Evolutionary conservation across 2,113 vertebrate species (phyloP).

Genomic region (Ctenodactylus gundi): DNA sequence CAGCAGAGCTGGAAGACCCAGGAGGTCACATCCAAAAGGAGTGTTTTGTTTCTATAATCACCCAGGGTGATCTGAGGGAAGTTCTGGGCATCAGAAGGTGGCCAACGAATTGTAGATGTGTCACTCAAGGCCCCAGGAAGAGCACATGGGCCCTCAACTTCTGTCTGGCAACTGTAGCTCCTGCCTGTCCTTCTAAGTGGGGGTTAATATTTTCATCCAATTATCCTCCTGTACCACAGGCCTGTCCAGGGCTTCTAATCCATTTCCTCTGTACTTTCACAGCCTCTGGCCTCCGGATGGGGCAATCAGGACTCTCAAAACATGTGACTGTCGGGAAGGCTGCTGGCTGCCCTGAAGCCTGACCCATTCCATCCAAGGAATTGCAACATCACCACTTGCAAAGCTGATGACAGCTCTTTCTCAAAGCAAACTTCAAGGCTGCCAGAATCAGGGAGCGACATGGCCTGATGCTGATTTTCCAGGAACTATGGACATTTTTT

Average conservation of each 20-base stretch:
- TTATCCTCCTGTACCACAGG: conserved; percentile 12
- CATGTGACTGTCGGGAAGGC: conserved; percentile 26
- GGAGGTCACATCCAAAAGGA: neutral
- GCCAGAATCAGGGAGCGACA: conserved; percentile 17
- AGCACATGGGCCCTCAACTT: neutral
- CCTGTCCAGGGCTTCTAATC: neutral
- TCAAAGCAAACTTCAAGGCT: conserved; percentile 31
- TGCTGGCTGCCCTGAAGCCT: neutral
- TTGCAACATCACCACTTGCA: conserved; percentile 20
- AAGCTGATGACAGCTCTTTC: conserved; percentile 57
- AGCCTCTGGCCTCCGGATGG: neutral
- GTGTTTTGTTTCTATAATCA: conserved; percentile 44
- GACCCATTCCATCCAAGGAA: neutral
- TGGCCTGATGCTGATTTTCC: neutral
- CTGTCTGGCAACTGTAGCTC: conserved; percentile 26
- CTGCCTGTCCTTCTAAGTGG: neutral
- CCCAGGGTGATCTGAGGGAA: conserved; percentile 49
- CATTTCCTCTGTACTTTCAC: conserved; percentile 7
- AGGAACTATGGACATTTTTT: neutral
- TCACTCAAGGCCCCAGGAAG: neutral
- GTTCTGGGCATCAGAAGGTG: conserved; percentile 22
- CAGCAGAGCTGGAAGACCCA: neutral
- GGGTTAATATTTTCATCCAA: conserved; percentile 56
- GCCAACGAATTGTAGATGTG: neutral
- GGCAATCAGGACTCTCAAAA: neutral